phyloP scores from a whole-genome alignment of 2,113 vertebrate genomes.

The Chauna torquata region DNA sequence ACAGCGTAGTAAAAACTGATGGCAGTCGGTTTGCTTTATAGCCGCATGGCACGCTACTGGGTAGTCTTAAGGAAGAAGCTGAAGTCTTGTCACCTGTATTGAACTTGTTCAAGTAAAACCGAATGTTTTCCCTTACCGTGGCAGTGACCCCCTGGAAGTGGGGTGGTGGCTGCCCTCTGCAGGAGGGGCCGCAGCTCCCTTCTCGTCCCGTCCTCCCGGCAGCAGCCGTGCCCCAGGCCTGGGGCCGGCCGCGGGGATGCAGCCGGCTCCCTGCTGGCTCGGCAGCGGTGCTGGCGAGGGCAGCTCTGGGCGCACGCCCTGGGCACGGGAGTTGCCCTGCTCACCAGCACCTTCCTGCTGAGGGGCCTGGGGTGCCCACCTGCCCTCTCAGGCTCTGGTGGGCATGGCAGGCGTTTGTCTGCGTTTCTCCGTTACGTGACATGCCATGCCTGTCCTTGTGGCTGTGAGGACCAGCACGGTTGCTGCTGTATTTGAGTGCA shows the following conservation, averaged over 20 bases:
- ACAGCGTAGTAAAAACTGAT: background rate
- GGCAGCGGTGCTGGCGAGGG: background rate
- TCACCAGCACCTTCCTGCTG: accelerated
- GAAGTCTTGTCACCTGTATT: background rate
- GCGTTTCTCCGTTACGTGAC: accelerated
- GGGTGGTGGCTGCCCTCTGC: background rate
- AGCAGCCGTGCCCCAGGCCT: background rate
- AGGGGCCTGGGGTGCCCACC: too few species aligned
- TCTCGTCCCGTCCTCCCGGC: background rate
- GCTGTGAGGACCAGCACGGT: background rate
- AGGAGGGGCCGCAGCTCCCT: background rate
- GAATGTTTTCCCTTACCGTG: background rate
- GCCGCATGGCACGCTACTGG: accelerated
- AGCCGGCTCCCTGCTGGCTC: background rate
- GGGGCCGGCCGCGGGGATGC: accelerated
- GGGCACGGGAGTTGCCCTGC: background rate
- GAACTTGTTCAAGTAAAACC: background rate
- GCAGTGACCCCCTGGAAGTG: background rate
- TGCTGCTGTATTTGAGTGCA: background rate
- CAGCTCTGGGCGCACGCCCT: background rate
- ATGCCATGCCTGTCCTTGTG: accelerated
- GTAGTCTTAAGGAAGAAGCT: background rate
- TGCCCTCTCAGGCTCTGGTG: accelerated
- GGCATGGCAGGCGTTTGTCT: background rate
- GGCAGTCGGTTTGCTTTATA: background rate